Evolutionary conservation across 2,113 vertebrate species (phyloP).

Genomic region (Podiceps cristatus): DNA sequence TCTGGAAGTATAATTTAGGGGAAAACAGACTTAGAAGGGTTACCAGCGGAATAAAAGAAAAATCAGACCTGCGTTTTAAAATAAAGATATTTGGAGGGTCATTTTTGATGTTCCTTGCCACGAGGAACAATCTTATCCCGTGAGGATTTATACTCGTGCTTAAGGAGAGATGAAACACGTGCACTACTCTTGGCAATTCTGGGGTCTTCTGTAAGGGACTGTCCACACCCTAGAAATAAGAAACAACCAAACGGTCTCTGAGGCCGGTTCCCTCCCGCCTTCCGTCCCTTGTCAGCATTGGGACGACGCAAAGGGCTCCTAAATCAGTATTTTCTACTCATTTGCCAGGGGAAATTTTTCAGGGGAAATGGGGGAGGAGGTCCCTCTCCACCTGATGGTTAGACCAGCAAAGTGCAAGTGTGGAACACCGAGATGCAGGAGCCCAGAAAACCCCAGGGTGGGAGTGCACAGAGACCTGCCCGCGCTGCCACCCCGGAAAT

Average conservation of each 20-base stretch:
- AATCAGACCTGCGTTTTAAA: background rate
- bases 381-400: fast-evolving
- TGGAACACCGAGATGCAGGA: background rate
- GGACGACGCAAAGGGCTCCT: background rate
- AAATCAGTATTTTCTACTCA: background rate
- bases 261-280: fast-evolving
- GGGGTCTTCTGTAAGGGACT: background rate
- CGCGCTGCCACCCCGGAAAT: background rate
- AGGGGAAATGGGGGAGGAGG: background rate
- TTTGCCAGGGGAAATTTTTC: no score
- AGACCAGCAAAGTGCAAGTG: background rate
- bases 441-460: background rate
- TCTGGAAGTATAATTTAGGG: background rate
- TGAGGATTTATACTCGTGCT: background rate
- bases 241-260: background rate
- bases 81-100: background rate
- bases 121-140: background rate
- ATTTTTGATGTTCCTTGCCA: background rate
- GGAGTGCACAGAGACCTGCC: background rate
- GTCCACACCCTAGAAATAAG: background rate
- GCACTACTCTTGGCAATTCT: background rate
- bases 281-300: background rate
- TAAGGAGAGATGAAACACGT: background rate
- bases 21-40: background rate
- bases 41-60: background rate